Conservation (phyloP, 2,113 vertebrate species). For the Progne subis region DNA sequence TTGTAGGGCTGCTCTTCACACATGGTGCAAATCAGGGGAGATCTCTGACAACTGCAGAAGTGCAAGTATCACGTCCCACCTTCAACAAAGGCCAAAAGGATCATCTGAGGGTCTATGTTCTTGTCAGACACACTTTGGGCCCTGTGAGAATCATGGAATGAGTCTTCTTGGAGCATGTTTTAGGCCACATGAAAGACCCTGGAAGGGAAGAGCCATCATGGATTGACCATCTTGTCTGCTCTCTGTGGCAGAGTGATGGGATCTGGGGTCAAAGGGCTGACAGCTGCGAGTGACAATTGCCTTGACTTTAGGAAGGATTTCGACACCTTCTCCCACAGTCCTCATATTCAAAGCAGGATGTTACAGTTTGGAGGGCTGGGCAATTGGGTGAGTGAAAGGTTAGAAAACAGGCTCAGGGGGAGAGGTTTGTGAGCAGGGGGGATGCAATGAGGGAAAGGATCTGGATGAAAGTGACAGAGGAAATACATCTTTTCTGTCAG, state of each 20-base stretch:
- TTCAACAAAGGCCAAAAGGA: not conserved
- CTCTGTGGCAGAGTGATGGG: not conserved
- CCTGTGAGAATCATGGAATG: not conserved
- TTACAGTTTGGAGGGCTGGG: not conserved
- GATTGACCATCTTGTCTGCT: not conserved
- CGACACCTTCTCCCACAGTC: not conserved
- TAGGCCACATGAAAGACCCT: not conserved
- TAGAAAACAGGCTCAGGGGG: not conserved
- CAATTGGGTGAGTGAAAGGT: rapidly evolving
- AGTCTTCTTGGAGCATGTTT: not conserved
- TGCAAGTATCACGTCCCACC: not conserved
- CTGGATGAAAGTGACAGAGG: not conserved
- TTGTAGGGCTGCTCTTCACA: not conserved
- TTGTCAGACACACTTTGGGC: not conserved
- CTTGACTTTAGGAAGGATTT: not conserved
- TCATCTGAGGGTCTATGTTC: not conserved
- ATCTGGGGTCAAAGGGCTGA: not conserved
- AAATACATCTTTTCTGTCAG: not conserved
- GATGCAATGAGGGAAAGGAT: not conserved
- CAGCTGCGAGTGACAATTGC: not conserved
- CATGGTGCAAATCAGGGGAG: not conserved
- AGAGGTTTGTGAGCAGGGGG: not conserved
- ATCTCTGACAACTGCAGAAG: not conserved
- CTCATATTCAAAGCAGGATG: not conserved
- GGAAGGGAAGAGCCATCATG: not conserved